Evolutionary conservation across 2,113 vertebrate genomes (phyloP), one percentile per base, ranked within the genome.

Genomic region (Meleagris gallopavo): DNA sequence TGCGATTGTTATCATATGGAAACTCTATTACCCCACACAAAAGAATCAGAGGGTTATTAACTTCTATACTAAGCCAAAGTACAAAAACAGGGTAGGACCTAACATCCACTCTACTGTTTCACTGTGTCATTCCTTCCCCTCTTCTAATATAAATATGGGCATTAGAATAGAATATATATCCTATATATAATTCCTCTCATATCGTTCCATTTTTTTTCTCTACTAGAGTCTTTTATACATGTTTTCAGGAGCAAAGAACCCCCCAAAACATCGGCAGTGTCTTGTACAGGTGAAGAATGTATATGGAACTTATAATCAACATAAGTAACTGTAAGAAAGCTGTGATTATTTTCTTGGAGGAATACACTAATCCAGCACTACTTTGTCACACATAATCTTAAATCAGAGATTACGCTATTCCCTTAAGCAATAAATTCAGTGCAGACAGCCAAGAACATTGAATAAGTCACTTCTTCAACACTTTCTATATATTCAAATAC

Each of bases 31-130:
- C 82, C 61, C 76, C 65, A 55, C 54, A 86, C 75, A 17, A 13
- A 82, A 18, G 87, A 86, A 89, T 93, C 21, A 89, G 61, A 86
- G 70, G 88, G 80, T 90, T 86, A 93, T 95, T 91, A 93, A 82
- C 9, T 1, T 76, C 76, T 29, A 43, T 36, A 78, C 46, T 52
- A 88, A 95, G 54, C 61, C 93, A 94, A 97, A 96, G 94, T 95
- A 92, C 94, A 95, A 69, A 83, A 19, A 7, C 5, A 4, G 22
- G 24, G 61, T 38, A 78, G 80, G 52, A 58, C 20, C 36, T 41
- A 30, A 67, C 0, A 0, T 55, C 65, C 43, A 32, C 32, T 84
- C 48, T 85, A 54, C 34, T 70, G 13, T 38, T 77, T 54, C 64
- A 60, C 57, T 65, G 48, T 67, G 36, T 34, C 72, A 43, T 22